Evolutionary conservation across 2,113 vertebrate species (phyloP), one percentile per base, ranked within the genome.

Genomic region (Poeciliopsis prolifica): DNA sequence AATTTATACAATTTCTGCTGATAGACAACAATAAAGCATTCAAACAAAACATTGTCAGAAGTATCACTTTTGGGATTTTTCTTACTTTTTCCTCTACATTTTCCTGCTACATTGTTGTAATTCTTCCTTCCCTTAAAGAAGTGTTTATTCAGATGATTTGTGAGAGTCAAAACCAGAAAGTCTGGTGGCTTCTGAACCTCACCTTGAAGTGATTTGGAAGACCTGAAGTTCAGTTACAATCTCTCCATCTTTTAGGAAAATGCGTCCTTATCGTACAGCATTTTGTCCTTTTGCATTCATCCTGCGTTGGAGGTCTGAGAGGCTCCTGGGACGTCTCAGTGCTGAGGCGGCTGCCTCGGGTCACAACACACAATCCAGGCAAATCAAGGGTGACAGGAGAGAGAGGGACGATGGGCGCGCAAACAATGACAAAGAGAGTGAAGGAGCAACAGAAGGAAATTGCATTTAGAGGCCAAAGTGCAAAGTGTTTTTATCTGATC

Each of bases 401-500:
- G 26, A 11, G 58, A 7, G 5, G 11, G n/a, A 61, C 7, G 2
- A 35, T 22, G n/a, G 42, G 69, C 31, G 10, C n/a, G 61, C n/a
- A 63, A 48, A 60, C 68, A n/a, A 42, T 9, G 35, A 65, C 61
- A n/a, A 42, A 12, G 30, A 26, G 7, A 40, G 68, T 11, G 63
- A 14, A 66, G 61, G 44, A 44, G 42, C 12, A 54, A 62, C 65
- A 72, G 22, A 35, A 77, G 66, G 8, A 65, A 70, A 78, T n/a
- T 69, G 33, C 61, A 64, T 66, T 67, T 76, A 24, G 30, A 28
- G 37, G 5, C 24, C 51, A 58, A 58, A 60, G 69, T 44, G 58
- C 44, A 68, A 22, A 72, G 19, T 61, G 28, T 24, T 40, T 35
- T 68, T 71, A 65, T 71, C 19, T 68, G 64, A 75, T 67, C 42